Conservation (phyloP, 2,888 invertebrate genomes). For the Elgonia sp. region DNA sequence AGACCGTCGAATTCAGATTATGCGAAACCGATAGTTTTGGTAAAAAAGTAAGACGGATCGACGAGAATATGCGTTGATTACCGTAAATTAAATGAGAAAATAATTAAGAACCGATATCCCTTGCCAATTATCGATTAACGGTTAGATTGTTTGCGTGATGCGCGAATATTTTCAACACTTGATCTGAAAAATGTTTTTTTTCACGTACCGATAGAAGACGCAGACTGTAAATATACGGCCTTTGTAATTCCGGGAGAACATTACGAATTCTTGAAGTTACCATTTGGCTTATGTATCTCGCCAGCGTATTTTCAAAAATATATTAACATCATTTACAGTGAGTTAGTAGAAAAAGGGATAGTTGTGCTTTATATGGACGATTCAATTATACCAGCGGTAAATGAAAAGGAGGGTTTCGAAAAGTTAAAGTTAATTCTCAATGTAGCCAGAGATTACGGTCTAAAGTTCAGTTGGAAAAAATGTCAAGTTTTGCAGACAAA, state of each 20-base stretch:
- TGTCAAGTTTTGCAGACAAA: conserved; percentile 37
- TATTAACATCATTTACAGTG: conserved; percentile 57
- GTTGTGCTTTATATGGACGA: conserved; percentile 66
- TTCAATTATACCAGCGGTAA: conserved; percentile 36
- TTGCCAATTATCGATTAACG: conserved; percentile 74
- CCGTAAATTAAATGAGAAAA: conserved; percentile 83
- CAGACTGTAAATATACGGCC: conserved; percentile 47
- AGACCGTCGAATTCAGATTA: conserved; percentile 82
- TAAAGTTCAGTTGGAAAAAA: conserved; percentile 53
- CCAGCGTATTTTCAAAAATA: conserved; percentile 67
- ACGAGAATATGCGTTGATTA: conserved; percentile 84
- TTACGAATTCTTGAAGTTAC: conserved; percentile 59
- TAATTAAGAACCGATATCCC: conserved; percentile 77
- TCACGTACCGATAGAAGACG: conserved; percentile 47
- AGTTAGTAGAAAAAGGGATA: conserved; percentile 37
- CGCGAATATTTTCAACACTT: conserved; percentile 73
- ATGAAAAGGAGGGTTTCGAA: conserved; percentile 3
- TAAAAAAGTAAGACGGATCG: conserved; percentile 79
- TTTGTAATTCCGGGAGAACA: conserved; percentile 68
- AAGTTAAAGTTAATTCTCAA: conserved; percentile 50
- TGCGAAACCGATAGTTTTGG: conserved; percentile 81
- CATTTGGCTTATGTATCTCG: conserved; percentile 56
- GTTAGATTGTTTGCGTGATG: conserved; percentile 48
- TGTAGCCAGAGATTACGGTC: conserved; percentile 43
- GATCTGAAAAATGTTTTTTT: too few species aligned